phyloP scores from a whole-genome alignment of 92 coral and sea anemone species.

The Paragorgia papillata region DNA sequence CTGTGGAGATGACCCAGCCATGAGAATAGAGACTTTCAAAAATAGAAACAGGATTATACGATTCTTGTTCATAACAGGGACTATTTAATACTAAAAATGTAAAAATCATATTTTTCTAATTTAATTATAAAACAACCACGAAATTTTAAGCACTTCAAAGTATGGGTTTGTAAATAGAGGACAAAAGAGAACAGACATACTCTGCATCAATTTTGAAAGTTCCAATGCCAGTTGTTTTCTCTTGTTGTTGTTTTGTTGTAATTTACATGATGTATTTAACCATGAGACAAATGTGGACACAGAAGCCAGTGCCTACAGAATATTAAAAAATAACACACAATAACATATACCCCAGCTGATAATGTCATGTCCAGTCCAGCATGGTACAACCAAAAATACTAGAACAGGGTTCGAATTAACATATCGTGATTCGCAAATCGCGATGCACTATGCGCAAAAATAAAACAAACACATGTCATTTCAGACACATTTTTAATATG shows the following conservation, averaged over 20 bases:
- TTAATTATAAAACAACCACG: too few species aligned
- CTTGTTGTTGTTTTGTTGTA: conserved; percentile 28
- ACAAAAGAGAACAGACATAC: conserved; percentile 67
- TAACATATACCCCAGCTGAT: too few species aligned
- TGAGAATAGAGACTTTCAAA: conserved; percentile 69
- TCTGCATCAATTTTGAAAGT: conserved; percentile 66
- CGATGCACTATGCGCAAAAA: too few species aligned
- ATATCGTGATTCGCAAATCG: too few species aligned
- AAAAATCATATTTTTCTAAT: neutral
- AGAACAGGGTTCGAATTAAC: too few species aligned
- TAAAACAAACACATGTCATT: too few species aligned
- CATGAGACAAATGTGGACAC: conserved; percentile 78
- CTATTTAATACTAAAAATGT: conserved; percentile 37
- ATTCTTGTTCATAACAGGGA: conserved; percentile 56
- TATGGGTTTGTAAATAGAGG: too few species aligned
- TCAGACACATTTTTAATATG: too few species aligned
- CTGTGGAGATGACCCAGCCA: conserved; percentile 92
- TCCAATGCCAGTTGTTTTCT: conserved; percentile 60
- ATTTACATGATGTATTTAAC: conserved; percentile 64
- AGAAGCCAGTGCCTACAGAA: conserved; percentile 80
- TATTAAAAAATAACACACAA: neutral
- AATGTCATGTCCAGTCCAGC: too few species aligned
- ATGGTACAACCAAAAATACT: too few species aligned
- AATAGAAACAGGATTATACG: conserved; percentile 62
- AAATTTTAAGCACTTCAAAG: too few species aligned